Conservation (phyloP, 2,888 invertebrate species). For the Octodonta nipae region DNA sequence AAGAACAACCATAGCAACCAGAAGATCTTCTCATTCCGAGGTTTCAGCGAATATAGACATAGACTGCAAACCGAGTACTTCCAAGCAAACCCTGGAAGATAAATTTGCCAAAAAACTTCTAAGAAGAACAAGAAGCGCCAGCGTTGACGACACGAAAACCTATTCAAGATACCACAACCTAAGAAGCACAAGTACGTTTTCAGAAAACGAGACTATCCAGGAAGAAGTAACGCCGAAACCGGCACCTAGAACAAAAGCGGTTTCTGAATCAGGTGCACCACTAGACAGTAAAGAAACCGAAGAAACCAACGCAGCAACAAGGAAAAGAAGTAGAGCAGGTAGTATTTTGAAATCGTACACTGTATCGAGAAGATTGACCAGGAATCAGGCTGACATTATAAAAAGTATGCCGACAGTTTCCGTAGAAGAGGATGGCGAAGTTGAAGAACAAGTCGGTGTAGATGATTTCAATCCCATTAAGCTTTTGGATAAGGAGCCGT, state of each 20-base stretch:
- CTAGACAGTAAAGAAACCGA: not conserved
- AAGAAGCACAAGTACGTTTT: slow-evolving; percentile 13
- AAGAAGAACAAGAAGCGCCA: slow-evolving; percentile 14
- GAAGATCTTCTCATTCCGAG: not conserved
- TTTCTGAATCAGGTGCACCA: not conserved
- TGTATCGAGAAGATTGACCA: slow-evolving; percentile 33
- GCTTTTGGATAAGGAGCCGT: slow-evolving; percentile 37
- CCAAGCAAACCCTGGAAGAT: slow-evolving; percentile 6
- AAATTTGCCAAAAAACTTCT: slow-evolving; percentile 3
- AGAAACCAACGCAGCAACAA: not conserved
- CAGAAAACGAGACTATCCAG: no score
- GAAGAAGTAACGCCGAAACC: no score
- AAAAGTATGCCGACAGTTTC: slow-evolving; percentile 26
- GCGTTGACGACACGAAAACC: slow-evolving; percentile 13
- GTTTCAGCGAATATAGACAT: slow-evolving; percentile 4
- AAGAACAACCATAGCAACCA: not conserved
- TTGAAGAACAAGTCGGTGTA: slow-evolving; percentile 15
- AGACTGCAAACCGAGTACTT: slow-evolving; percentile 5
- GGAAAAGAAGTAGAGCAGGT: slow-evolving; percentile 7
- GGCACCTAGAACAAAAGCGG: not conserved
- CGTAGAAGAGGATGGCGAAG: slow-evolving; percentile 7
- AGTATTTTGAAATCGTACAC: slow-evolving; percentile 17
- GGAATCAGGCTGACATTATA: slow-evolving; percentile 37
- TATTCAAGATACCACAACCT: slow-evolving; percentile 8
- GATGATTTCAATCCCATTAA: slow-evolving; percentile 38